Evolutionary conservation across 2,113 vertebrate species (phyloP), one percentile per base, ranked within the genome.

Genomic region (Guaruba guarouba): DNA sequence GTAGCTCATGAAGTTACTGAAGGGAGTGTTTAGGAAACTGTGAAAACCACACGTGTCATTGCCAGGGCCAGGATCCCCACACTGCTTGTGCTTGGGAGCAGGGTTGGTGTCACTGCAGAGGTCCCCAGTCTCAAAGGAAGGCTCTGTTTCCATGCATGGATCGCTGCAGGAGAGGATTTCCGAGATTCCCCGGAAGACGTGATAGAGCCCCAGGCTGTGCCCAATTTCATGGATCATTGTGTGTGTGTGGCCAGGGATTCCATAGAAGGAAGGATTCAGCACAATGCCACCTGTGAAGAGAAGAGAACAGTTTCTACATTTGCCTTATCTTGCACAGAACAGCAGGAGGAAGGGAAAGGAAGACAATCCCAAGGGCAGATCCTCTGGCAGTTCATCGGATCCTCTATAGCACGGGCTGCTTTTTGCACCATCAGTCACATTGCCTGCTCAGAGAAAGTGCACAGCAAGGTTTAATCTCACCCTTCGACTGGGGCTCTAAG

Each of bases 141-240:
- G 99, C 79, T 99, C 99, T 0, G 98, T 99, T 97, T 99, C 99
- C 98, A 99, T 98, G 97, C 99, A 99, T 0, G 98, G 99, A 27
- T 99, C 99, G 1, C 99, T 99, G 95, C 99, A 99, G 35, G 99
- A 99, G 82, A 99, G 99, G 70, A 99, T 99, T 97, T 99, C 99
- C 0, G 99, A 99, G 96, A 99, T 99, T 11, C 99, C 99, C 37
- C 99, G 98, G 96, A 99, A 99, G 95, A 99, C 99, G 3, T 99
- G 99, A 82, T 99, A 99, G 85, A 99, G 98, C 24, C 99, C 99
- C 39, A 99, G 98, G 95, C 99, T 99, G 92, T 99, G 99, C 31
- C 99, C 99, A 0, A 99, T 99, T 94, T 99, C 99, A 13, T 99
- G 99, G 96, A 99, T 99, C 99, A 99, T 99, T 11, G 99, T 99